Evolutionary conservation across 2,113 vertebrate genomes (phyloP).

Genomic region (Daboia siamensis): DNA sequence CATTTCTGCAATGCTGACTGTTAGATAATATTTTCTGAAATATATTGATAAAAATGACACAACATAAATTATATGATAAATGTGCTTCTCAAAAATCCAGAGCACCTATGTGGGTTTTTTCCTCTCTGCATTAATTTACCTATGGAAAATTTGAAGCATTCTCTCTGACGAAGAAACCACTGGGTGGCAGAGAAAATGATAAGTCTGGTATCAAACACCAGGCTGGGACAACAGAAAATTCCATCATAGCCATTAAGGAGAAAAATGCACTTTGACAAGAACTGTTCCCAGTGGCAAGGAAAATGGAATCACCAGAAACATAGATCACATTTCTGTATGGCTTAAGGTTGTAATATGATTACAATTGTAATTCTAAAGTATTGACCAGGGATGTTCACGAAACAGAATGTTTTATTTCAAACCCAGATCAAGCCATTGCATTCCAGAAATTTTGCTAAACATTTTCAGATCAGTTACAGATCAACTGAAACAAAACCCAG

Average conservation of each 20-base stretch:
- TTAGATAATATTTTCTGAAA: neutral
- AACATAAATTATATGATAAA: neutral
- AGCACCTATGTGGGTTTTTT: neutral
- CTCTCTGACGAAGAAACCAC: neutral
- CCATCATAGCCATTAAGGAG: neutral
- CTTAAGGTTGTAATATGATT: neutral
- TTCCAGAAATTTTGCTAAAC: neutral
- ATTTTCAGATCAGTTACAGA: neutral
- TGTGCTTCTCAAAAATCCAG: neutral
- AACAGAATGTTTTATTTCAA: neutral
- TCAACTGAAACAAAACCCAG: neutral
- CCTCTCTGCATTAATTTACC: neutral
- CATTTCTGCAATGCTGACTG: neutral
- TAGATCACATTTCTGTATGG: neutral
- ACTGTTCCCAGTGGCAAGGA: neutral
- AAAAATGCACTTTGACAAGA: neutral
- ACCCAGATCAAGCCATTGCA: neutral
- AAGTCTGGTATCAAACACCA: neutral
- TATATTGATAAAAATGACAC: neutral
- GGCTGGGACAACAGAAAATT: neutral
- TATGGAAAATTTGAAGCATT: neutral
- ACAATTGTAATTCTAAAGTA: neutral
- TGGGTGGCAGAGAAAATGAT: neutral
- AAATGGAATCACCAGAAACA: neutral
- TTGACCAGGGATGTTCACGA: neutral